These are phyloP conservation scores for Tapirus terrestris DNA, from an alignment of 2,113 vertebrate genomes.

Conservation along the genomic window DNA sequence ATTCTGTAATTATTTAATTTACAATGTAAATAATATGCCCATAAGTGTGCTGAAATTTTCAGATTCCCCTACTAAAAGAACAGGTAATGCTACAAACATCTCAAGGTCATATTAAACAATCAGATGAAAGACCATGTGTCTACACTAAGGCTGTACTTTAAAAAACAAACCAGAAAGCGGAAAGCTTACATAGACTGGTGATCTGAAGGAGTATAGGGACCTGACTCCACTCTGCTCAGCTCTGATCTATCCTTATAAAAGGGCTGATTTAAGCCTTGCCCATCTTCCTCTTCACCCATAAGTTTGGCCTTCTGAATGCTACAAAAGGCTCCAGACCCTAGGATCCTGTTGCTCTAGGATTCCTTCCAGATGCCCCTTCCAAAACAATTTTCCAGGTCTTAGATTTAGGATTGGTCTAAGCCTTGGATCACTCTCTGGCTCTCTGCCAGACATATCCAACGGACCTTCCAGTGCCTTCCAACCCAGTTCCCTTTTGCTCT, in stretches of 20 bases:
- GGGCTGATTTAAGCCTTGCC: background rate
- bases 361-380: background rate
- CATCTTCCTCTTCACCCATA: background rate
- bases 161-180: background rate
- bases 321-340: background rate
- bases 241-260: background rate
- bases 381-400: constrained; percentile 2
- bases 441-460: background rate
- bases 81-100: background rate
- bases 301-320: background rate
- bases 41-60: background rate
- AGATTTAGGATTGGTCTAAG: background rate
- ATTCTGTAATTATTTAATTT: constrained; percentile 24
- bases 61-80: background rate
- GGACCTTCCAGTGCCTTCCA: background rate
- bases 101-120: background rate
- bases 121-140: background rate
- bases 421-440: background rate
- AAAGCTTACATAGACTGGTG: background rate
- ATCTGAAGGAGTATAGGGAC: background rate
- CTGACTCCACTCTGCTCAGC: background rate
- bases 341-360: background rate
- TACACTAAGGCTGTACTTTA: background rate
- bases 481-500: background rate
- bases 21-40: constrained; percentile 39